Conservation (phyloP, 2,888 invertebrate genomes). For the Melanotus villosus region DNA sequence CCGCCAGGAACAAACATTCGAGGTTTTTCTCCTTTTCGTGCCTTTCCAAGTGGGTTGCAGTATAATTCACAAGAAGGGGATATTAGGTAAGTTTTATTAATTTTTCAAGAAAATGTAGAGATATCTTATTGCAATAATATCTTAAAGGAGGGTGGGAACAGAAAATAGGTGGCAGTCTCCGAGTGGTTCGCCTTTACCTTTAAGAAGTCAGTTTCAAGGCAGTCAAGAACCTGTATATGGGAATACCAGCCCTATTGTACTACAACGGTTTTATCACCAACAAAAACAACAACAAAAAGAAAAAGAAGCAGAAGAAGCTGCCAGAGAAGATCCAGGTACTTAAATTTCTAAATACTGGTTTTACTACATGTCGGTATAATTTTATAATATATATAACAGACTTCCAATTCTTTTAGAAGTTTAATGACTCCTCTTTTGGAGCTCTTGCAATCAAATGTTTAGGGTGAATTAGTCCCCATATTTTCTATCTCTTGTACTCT, state of each 20-base stretch:
- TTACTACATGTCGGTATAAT: no score
- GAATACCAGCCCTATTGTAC: slow-evolving; percentile 84
- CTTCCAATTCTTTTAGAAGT: no score
- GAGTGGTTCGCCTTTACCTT: slow-evolving; percentile 65
- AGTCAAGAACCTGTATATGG: slow-evolving; percentile 69
- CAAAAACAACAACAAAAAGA: slow-evolving; percentile 78
- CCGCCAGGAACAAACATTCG: slow-evolving; percentile 52
- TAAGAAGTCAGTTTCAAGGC: slow-evolving; percentile 61
- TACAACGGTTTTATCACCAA: slow-evolving; percentile 85
- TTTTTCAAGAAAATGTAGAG: slow-evolving; percentile 28
- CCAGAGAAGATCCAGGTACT: slow-evolving; percentile 53
- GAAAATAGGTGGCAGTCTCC: slow-evolving; percentile 64
- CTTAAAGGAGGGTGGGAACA: slow-evolving; percentile 56
- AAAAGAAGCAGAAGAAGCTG: slow-evolving; percentile 65
- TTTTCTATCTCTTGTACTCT: no score
- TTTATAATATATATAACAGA: no score
- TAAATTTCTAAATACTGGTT: not conserved
- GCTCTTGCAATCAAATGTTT: no score
- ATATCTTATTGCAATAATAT: no score
- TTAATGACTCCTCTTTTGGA: no score
- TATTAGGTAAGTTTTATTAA: slow-evolving; percentile 12
- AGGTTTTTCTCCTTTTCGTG: slow-evolving; percentile 62
- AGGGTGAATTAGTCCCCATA: no score
- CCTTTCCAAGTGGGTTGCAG: slow-evolving; percentile 53
- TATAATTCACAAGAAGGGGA: slow-evolving; percentile 34